Evolutionary conservation across 2,113 vertebrate species (phyloP).

Genomic region (Uropsilus gracilis): DNA sequence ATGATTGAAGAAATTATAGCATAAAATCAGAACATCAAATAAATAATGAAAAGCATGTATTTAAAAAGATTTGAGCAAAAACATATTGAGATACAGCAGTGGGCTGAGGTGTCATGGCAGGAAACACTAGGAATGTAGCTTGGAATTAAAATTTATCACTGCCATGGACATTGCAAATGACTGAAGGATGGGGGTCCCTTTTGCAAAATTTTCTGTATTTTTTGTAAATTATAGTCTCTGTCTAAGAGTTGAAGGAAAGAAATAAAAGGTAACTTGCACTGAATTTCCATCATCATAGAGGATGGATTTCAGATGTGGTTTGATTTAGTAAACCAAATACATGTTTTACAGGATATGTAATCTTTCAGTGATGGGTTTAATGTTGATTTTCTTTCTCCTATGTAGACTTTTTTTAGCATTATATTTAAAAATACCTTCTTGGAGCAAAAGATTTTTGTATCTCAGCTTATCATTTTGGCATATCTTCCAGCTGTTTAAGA

Average conservation of each 20-base stretch:
- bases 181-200: neutral
- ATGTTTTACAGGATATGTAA: neutral
- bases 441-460: neutral
- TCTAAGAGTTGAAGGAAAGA: neutral
- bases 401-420: constrained; percentile 12
- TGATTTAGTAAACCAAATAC: constrained; percentile 55
- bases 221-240: neutral
- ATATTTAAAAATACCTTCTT: constrained; percentile 1
- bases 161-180: neutral
- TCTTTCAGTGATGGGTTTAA: neutral
- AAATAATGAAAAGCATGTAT: neutral
- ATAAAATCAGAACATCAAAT: neutral
- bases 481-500: constrained; percentile 32
- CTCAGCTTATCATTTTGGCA: neutral
- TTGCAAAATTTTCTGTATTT: constrained; percentile 14
- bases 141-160: neutral
- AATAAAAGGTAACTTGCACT: neutral
- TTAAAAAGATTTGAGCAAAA: neutral
- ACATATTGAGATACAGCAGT: neutral
- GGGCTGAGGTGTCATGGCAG: neutral
- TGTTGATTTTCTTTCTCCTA: constrained; percentile 35
- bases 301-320: constrained; percentile 4
- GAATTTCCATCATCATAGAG: neutral
- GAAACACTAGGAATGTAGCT: neutral
- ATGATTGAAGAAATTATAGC: neutral